phyloP scores from a whole-genome alignment of 1,140 invertebrate genomes.

The Cotesia glomerata region DNA sequence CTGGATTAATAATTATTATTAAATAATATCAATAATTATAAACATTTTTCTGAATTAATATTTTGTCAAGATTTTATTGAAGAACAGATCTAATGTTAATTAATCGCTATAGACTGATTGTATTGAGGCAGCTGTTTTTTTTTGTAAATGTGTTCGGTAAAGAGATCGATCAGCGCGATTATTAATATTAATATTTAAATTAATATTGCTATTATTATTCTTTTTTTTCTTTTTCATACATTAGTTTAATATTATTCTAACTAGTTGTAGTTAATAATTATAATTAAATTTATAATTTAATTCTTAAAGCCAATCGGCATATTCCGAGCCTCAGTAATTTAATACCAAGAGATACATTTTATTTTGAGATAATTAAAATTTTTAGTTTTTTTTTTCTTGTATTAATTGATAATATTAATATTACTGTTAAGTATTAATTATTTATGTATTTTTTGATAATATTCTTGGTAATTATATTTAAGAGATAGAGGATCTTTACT shows the following conservation, averaged over 20 bases:
- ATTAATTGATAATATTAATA: no score
- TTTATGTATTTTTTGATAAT: not conserved
- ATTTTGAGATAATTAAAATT: not conserved
- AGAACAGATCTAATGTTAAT: not conserved
- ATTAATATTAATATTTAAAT: not conserved
- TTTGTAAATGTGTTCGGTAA: conserved; percentile 15
- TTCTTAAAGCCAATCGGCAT: not conserved
- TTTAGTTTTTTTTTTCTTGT: no score
- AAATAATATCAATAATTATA: not conserved
- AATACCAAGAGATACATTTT: conserved; percentile 1
- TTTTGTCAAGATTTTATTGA: not conserved
- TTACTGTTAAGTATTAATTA: not conserved
- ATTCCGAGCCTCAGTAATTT: conserved; percentile 19
- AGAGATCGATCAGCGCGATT: not conserved
- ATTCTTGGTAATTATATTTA: conserved; percentile 1
- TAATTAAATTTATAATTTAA: not conserved
- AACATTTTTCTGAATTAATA: not conserved
- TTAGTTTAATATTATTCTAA: not conserved
- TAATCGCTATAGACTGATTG: conserved; percentile 12
- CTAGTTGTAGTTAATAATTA: not conserved
- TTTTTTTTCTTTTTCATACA: not conserved
- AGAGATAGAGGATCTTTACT: not conserved
- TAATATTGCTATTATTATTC: not conserved
- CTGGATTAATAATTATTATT: not conserved
- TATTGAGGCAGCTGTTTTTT: conserved; percentile 24